A percentile compares a stretch with the other conserved stretches of the same genome.
phyloP scores from a whole-genome alignment of 92 coral and sea anemone species.

The Scolanthus callimorphus region DNA sequence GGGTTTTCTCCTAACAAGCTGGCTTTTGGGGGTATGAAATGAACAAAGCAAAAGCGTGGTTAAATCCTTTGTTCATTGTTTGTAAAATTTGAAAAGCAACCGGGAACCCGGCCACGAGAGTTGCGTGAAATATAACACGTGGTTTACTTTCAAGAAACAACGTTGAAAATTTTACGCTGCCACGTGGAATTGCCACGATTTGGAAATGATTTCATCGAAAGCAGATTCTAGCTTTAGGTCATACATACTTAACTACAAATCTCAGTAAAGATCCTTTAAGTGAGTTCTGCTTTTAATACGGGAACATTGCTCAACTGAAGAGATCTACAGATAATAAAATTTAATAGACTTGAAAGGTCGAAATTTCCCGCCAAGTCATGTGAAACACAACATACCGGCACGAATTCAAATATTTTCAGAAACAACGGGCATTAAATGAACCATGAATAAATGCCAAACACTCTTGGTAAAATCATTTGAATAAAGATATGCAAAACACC shows the following conservation, averaged over 20 bases:
- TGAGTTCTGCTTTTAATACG: no score
- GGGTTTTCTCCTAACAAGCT: background rate
- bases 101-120: constrained; percentile 4
- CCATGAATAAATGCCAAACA: background rate
- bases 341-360: no score
- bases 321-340: no score
- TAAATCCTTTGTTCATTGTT: constrained; percentile 37
- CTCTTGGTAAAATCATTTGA: background rate
- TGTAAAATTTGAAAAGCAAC: constrained; percentile 19
- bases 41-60: constrained; percentile 28
- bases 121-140: constrained; percentile 60
- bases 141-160: constrained; percentile 55
- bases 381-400: background rate
- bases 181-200: constrained; percentile 72
- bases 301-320: no score
- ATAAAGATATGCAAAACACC: background rate
- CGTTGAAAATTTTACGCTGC: constrained; percentile 63
- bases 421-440: background rate
- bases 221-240: constrained; percentile 19
- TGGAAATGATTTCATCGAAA: constrained; percentile 55
- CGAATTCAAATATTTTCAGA: background rate
- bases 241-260: background rate
- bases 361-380: background rate
- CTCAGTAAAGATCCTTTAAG: background rate
- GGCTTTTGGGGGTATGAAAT: background rate